Percentiles rank a stretch among this genome's conserved stretches.
phyloP scores from a whole-genome alignment of 2,797 vertebrate genomes.

The Alectoris magna region DNA sequence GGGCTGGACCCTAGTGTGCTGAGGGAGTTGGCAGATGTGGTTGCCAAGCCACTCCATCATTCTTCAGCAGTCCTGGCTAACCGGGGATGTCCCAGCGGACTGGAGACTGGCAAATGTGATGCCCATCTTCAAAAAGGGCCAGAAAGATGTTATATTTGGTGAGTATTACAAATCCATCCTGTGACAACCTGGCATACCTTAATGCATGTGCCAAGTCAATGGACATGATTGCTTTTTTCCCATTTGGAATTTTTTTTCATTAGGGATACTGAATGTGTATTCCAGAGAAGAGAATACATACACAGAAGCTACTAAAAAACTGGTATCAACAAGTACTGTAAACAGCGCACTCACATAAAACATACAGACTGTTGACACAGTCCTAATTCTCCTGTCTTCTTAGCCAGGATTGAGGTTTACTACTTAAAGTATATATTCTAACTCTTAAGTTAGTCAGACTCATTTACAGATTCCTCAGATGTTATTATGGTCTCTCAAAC shows the following conservation, averaged over 20 bases:
- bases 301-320: no score
- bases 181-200: accelerated
- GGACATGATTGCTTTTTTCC: not conserved
- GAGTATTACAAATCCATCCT: not conserved
- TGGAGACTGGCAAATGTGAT: no score
- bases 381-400: not conserved
- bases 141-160: not conserved
- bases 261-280: not conserved
- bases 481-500: not conserved
- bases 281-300: not conserved
- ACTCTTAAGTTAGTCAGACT: not conserved
- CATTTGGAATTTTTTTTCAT: not conserved
- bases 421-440: not conserved
- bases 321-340: not conserved
- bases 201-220: not conserved
- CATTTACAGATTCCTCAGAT: not conserved
- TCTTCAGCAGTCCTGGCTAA: no score
- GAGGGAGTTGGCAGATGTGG: no score
- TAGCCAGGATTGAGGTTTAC: not conserved
- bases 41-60: no score
- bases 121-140: no score
- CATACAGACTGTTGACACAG: not conserved
- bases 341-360: not conserved
- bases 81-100: no score
- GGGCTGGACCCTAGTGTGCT: no score